Conservation (phyloP, 1,140 invertebrate species). For the Yoshiicerus persimilis region DNA sequence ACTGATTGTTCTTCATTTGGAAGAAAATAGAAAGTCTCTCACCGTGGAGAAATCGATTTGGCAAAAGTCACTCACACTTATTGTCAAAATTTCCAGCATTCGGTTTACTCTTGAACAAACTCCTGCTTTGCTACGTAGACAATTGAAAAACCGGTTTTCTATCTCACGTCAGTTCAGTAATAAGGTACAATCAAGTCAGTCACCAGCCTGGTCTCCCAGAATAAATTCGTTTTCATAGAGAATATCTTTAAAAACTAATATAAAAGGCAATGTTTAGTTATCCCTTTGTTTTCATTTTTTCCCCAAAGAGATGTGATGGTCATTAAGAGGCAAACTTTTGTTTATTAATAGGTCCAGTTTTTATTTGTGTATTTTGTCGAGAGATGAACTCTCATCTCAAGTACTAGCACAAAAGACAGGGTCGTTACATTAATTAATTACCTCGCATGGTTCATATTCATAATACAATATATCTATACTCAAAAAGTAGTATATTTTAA, state of each 20-base stretch:
- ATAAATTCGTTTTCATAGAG: background rate
- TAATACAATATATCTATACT: slow-evolving; percentile 17
- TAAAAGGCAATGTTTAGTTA: slow-evolving; percentile 18
- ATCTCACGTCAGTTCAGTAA: background rate
- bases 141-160: slow-evolving; percentile 24
- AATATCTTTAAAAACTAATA: slow-evolving; percentile 1
- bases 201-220: background rate
- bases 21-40: slow-evolving; percentile 15
- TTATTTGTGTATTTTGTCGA: slow-evolving; percentile 17
- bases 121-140: background rate
- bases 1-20: background rate
- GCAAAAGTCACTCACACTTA: slow-evolving; percentile 18
- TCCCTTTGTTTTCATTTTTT: background rate
- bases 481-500: background rate
- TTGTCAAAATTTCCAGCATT: slow-evolving; percentile 4
- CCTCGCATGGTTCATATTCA: slow-evolving; percentile 31
- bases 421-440: slow-evolving; percentile 43
- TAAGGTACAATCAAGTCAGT: background rate
- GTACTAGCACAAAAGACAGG: slow-evolving; percentile 20
- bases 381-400: slow-evolving; percentile 30
- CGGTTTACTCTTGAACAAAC: background rate
- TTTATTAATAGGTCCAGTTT: slow-evolving; percentile 41
- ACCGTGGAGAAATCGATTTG: slow-evolving; percentile 29
- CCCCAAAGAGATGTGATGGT: slow-evolving; percentile 17
- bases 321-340: slow-evolving; percentile 29